Percentiles rank a stretch among this genome's conserved stretches.
Conservation (phyloP, 2,888 invertebrate species). For the Nomada lathburiana region DNA sequence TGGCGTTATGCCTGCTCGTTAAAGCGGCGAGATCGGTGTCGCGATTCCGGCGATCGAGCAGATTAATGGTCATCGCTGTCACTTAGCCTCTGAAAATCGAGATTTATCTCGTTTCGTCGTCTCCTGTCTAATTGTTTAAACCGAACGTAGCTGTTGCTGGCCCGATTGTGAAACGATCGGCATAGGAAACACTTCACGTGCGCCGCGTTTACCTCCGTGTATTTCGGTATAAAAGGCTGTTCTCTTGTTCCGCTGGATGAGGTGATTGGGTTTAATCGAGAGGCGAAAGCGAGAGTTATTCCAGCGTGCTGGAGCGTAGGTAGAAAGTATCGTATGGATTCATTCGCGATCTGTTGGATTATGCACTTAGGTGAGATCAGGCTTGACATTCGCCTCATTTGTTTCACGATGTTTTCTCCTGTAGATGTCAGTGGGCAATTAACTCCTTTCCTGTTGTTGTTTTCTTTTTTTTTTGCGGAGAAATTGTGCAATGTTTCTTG, state of each 20-base stretch:
- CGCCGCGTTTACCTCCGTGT: slow-evolving; percentile 10
- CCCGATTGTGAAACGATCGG: slow-evolving; percentile 1
- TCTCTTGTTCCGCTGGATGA: neutral
- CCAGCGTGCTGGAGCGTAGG: neutral
- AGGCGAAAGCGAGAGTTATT: slow-evolving; percentile 22
- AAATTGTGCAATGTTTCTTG: neutral
- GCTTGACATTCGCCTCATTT: slow-evolving; percentile 3
- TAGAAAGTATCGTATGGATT: neutral
- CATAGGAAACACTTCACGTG: neutral
- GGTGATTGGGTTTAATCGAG: slow-evolving; percentile 25
- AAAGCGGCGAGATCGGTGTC: slow-evolving; percentile 69
- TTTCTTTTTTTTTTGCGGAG: too few species aligned
- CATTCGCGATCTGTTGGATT: neutral
- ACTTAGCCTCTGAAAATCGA: slow-evolving; percentile 68
- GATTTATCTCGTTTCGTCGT: slow-evolving; percentile 65
- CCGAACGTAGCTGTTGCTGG: slow-evolving; percentile 10
- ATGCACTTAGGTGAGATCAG: neutral
- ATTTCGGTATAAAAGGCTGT: neutral
- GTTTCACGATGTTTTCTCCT: neutral
- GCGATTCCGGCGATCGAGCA: slow-evolving; percentile 68
- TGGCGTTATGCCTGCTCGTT: slow-evolving; percentile 72
- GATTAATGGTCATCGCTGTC: slow-evolving; percentile 72
- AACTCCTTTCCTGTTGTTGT: neutral
- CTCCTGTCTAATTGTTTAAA: slow-evolving; percentile 65
- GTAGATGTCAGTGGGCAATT: neutral